These are phyloP conservation scores for Nyctibius bracteatus DNA, from an alignment of 2,113 vertebrate genomes.

Conservation along the genomic window DNA sequence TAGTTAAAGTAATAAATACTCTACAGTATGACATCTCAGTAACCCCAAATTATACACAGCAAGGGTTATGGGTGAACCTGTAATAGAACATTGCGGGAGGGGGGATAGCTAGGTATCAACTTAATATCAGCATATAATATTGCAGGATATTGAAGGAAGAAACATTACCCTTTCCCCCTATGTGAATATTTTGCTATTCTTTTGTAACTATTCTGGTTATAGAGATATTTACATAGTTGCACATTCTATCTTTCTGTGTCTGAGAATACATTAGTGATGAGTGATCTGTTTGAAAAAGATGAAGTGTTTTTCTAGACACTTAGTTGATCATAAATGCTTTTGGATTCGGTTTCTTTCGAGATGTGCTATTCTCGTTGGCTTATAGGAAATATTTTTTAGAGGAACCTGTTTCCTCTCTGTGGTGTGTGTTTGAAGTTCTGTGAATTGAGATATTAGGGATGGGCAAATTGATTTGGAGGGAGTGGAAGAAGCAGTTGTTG, in stretches of 20 bases:
- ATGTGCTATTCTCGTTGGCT: neutral
- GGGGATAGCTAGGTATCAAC: neutral
- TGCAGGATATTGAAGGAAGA: neutral
- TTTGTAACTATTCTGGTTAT: neutral
- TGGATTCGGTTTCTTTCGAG: constrained; percentile 4
- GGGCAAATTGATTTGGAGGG: neutral
- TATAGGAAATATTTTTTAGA: neutral
- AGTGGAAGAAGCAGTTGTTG: neutral
- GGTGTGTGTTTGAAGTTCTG: neutral
- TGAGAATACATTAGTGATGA: neutral
- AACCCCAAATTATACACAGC: neutral
- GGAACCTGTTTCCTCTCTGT: neutral
- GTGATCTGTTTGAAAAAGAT: neutral
- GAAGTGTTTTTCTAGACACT: neutral
- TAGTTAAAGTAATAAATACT: neutral
- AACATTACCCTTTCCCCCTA: neutral
- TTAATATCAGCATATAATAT: neutral
- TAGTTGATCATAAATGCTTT: neutral
- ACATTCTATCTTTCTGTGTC: neutral
- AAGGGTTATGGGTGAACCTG: neutral
- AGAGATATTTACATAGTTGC: neutral
- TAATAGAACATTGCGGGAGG: neutral
- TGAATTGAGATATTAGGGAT: neutral
- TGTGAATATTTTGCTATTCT: neutral
- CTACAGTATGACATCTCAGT: neutral